Evolutionary conservation across 37 sponge, comb jelly and placozoan genomes (phyloP).

Genomic region (Corticium candelabrum): DNA sequence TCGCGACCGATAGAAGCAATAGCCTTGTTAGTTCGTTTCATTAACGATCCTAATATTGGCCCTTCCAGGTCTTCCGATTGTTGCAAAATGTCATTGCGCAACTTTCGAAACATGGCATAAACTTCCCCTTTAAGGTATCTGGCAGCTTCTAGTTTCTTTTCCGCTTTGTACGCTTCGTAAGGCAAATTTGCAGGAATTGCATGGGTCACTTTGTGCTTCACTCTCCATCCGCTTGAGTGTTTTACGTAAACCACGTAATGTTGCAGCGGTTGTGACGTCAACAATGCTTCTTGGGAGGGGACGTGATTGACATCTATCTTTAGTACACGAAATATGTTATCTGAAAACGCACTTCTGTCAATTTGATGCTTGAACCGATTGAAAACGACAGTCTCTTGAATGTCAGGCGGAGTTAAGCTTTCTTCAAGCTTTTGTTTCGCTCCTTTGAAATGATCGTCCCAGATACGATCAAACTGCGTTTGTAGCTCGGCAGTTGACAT

Average conservation of each 20-base stretch:
- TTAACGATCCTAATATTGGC: not conserved
- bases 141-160: not conserved
- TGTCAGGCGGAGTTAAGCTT: too few species aligned
- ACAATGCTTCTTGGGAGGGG: too few species aligned
- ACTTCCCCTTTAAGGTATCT: not conserved
- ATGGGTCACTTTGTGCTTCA: not conserved
- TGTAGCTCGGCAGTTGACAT: not conserved
- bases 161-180: not conserved
- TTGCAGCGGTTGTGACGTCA: too few species aligned
- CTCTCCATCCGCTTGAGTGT: not conserved
- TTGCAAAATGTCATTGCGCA: not conserved
- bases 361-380: too few species aligned
- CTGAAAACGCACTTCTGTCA: too few species aligned
- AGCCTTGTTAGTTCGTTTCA: not conserved
- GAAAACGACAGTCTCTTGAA: too few species aligned
- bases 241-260: not conserved
- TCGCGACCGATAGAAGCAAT: not conserved
- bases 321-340: too few species aligned
- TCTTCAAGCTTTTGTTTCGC: too few species aligned
- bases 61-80: not conserved
- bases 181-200: not conserved
- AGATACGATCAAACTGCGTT: not conserved
- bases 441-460: not conserved
- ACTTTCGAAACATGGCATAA: not conserved
- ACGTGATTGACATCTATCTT: too few species aligned